Evolutionary conservation across 2,113 vertebrate species (phyloP), one percentile per base, ranked within the genome.

Genomic region (Cathartes aura): DNA sequence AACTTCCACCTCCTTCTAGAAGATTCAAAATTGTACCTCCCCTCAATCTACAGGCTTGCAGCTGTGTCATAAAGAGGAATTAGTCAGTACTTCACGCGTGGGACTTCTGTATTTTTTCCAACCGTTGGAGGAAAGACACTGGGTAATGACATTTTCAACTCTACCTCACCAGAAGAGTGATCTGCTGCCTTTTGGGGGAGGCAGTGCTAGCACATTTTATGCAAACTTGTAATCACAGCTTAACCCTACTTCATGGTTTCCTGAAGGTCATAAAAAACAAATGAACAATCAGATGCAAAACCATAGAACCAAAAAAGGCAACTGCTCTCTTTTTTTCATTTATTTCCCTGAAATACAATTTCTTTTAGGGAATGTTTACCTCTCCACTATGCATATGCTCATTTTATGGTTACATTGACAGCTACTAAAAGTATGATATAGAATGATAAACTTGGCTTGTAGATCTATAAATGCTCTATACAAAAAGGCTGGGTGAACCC

Each of bases 261-360:
- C 92, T 87, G 45, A 55, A 89, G 47, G 76, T 82, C 85, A 82
- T n/a, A 67, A 75, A 90, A 76, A 73, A 5, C 12, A 66, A 91
- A 74, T 26, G 8, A 88, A 83, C 29, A 85, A 83, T 43, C 48
- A 89, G 21, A 76, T 42, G 27, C 40, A 86, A 89, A 96, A 63
- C 38, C 15, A 63, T 2, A 45, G 48, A 79, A 85, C 14, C 3
- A 74, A 67, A 45, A 48, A 88, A 55, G 27, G 12, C 17, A 72
- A 81, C 18, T 0, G 1, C 15, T 56, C 26, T 38, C 8, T 62
- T 43, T 67, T 45, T 7, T 5, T 17, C 21, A 43, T 40, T 58
- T 82, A 42, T 66, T 75, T 18, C 56, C 70, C 26, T 3, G 3
- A 88, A 96, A 42, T 50, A 43, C 5, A 64, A 48, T 67, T 93